Conservation (phyloP, 2,797 vertebrate genomes). For the Aphelocoma californica region DNA sequence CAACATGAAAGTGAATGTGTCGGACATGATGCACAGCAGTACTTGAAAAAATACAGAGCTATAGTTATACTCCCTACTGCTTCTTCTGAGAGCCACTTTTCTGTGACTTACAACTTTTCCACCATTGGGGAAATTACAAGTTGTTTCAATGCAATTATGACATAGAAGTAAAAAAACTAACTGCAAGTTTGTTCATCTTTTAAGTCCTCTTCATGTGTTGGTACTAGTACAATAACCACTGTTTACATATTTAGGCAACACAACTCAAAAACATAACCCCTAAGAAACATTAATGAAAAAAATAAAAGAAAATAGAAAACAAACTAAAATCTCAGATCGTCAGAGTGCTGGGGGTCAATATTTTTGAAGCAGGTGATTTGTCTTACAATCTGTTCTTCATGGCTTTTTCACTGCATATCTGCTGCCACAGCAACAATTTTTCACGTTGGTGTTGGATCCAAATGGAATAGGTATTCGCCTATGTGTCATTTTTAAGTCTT, state of each 20-base stretch:
- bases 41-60: background rate
- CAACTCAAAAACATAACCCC: background rate
- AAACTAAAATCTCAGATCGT: background rate
- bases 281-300: accelerated
- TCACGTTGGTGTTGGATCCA: background rate
- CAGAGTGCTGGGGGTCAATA: background rate
- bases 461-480: background rate
- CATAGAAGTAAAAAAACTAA: background rate
- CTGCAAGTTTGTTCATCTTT: background rate
- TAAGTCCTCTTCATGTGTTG: background rate
- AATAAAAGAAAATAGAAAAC: background rate
- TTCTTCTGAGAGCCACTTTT: background rate
- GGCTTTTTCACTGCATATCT: background rate
- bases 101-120: background rate
- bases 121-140: background rate
- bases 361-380: background rate
- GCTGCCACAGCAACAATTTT: background rate
- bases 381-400: background rate
- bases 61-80: background rate
- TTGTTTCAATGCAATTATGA: background rate
- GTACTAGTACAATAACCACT: background rate
- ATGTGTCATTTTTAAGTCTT: background rate
- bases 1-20: background rate
- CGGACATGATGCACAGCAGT: background rate
- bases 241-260: background rate